A percentile compares a stretch with the other conserved stretches of the same genome.
phyloP scores from a whole-genome alignment of 2,888 invertebrate genomes.

The Dorcus parallelipipedus region DNA sequence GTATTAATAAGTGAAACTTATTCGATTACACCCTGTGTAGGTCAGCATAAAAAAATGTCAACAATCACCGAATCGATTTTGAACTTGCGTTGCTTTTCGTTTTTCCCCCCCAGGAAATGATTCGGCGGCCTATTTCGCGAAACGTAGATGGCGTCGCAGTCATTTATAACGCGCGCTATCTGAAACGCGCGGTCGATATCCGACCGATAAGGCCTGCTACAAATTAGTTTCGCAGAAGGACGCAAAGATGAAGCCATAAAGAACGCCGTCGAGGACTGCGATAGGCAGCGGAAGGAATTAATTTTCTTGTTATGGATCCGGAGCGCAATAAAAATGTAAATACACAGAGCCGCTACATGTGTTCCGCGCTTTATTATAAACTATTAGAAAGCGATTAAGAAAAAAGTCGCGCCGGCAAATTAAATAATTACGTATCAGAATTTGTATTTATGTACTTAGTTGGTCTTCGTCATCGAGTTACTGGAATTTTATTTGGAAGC shows the following conservation, averaged over 20 bases:
- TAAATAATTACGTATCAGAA: too few relatives aligned
- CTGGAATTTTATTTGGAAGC: neutral
- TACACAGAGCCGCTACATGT: slow-evolving; percentile 16
- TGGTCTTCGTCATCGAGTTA: too few relatives aligned
- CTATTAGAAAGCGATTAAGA: slow-evolving; percentile 17
- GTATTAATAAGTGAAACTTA: too few relatives aligned
- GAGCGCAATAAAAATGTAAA: slow-evolving; percentile 38
- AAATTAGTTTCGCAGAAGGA: slow-evolving; percentile 25
- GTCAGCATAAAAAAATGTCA: too few relatives aligned
- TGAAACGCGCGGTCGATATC: slow-evolving; percentile 28
- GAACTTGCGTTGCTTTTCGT: too few relatives aligned
- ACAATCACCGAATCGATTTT: too few relatives aligned
- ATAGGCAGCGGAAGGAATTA: slow-evolving; percentile 29
- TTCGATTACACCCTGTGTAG: too few relatives aligned
- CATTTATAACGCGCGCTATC: slow-evolving; percentile 30
- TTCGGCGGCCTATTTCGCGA: too few relatives aligned
- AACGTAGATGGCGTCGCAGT: too few relatives aligned
- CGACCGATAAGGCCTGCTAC: slow-evolving; percentile 24
- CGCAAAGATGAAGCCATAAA: slow-evolving; percentile 35
- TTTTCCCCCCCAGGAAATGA: too few relatives aligned
- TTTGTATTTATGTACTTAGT: too few relatives aligned
- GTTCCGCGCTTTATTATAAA: slow-evolving; percentile 17
- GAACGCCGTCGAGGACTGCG: slow-evolving; percentile 32
- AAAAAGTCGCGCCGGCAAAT: neutral
- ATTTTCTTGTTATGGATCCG: slow-evolving; percentile 38